These are phyloP conservation scores for Tympanuchus pallidicinctus DNA, from an alignment of 2,113 vertebrate genomes.

Conservation along the genomic window DNA sequence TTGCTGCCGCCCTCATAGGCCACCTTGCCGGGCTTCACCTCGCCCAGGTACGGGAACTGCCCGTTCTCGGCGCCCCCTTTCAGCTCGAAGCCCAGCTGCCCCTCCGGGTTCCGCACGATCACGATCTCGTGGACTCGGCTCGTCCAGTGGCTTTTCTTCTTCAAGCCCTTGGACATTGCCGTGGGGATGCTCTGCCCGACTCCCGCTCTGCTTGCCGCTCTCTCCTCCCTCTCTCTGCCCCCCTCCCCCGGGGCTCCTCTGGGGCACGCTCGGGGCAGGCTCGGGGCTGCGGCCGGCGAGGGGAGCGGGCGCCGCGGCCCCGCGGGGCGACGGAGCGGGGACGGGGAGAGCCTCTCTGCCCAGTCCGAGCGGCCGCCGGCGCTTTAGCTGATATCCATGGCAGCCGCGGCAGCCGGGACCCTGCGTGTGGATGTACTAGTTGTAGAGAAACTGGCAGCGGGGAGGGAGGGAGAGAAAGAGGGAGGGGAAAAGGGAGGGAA, in stretches of 20 bases:
- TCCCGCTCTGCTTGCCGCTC: constrained; percentile 29
- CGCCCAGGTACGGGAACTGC: constrained; percentile 93
- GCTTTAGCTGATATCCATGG: constrained; percentile 79
- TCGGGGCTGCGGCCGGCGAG: no score
- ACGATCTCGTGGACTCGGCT: constrained; percentile 95
- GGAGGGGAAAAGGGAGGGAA: not conserved
- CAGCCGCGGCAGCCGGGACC: constrained; percentile 69
- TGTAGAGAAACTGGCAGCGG: constrained; percentile 75
- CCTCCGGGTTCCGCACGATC: constrained; percentile 86
- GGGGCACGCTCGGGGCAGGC: constrained; percentile 41
- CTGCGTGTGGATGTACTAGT: constrained; percentile 67
- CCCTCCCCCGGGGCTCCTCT: constrained; percentile 29
- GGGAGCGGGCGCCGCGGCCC: constrained; percentile 7
- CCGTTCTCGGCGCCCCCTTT: constrained; percentile 94
- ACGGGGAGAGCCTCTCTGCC: constrained; percentile 18
- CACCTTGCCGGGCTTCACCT: constrained; percentile 86
- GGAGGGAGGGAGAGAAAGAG: not conserved
- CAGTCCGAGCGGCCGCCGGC: constrained; percentile 36
- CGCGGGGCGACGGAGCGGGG: constrained; percentile 31
- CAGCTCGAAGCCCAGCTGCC: constrained; percentile 90
- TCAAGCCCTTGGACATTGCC: constrained; percentile 96
- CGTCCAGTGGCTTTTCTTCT: constrained; percentile 98
- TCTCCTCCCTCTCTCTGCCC: not conserved
- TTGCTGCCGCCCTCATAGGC: constrained; percentile 86
- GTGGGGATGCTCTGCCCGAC: constrained; percentile 70